These are phyloP conservation scores for Manis pentadactyla DNA, from an alignment of 2,797 vertebrate species.

Conservation along the genomic window DNA sequence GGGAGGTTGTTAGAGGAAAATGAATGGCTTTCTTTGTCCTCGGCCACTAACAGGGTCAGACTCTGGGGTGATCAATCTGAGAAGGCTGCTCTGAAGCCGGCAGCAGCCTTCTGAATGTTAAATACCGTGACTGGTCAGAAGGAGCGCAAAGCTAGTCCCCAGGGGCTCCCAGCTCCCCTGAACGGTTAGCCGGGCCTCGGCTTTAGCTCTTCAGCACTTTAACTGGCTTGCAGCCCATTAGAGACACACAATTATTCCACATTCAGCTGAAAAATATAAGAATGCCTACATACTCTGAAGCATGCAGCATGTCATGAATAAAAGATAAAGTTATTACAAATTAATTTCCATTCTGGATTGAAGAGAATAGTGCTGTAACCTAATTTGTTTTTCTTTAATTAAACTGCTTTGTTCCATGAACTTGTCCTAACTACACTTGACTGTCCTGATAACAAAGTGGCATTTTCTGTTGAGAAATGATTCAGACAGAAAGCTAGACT, in stretches of 20 bases:
- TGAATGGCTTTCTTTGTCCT: slow-evolving; percentile 72
- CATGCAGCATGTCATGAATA: slow-evolving; percentile 69
- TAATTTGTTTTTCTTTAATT: slow-evolving; percentile 56
- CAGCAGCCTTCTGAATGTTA: slow-evolving; percentile 76
- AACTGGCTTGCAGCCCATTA: too few species aligned
- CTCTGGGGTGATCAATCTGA: slow-evolving; percentile 68
- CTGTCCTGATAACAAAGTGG: slow-evolving; percentile 49
- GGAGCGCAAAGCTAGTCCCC: slow-evolving; percentile 63
- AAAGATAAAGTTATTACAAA: slow-evolving; percentile 78
- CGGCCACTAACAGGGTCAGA: slow-evolving; percentile 65
- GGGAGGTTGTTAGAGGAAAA: slow-evolving; percentile 77
- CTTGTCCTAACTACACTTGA: slow-evolving; percentile 36
- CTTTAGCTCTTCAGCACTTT: too few species aligned
- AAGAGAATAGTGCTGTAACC: slow-evolving; percentile 68
- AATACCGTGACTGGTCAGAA: slow-evolving; percentile 78
- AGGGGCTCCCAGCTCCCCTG: slow-evolving; percentile 17
- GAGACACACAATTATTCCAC: slow-evolving; percentile 73
- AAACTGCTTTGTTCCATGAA: slow-evolving; percentile 52
- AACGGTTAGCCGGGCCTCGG: slow-evolving; percentile 39
- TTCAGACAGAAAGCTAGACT: slow-evolving; percentile 2
- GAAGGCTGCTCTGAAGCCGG: slow-evolving; percentile 68
- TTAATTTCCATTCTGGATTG: slow-evolving; percentile 70
- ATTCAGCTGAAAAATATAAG: slow-evolving; percentile 63
- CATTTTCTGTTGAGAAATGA: slow-evolving; percentile 31
- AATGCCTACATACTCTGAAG: slow-evolving; percentile 68